Percentiles rank a stretch among this genome's conserved stretches.
These are phyloP conservation scores for Ruditapes philippinarum DNA, from an alignment of 1,140 invertebrate genomes.

Conservation along the genomic window DNA sequence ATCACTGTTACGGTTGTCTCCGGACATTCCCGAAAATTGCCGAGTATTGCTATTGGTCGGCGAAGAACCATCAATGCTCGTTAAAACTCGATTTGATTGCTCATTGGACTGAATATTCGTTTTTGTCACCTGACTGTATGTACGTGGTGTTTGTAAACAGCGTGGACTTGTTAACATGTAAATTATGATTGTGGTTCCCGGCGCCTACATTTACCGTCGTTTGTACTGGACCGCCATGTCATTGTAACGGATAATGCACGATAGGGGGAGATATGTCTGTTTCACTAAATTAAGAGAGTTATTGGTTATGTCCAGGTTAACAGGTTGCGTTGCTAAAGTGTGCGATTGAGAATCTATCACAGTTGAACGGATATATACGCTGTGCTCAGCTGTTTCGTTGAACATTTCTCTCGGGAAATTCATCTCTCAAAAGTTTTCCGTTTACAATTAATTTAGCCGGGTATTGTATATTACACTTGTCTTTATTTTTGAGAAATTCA, in stretches of 20 bases:
- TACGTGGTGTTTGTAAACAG: constrained; percentile 4
- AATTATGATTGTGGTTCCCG: background rate
- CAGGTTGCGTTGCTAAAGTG: background rate
- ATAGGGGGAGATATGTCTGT: background rate
- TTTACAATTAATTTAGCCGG: constrained; percentile 13
- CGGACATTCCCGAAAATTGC: background rate
- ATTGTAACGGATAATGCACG: background rate
- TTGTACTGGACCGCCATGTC: background rate
- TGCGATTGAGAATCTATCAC: background rate
- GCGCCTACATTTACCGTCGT: background rate
- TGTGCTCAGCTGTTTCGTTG: background rate
- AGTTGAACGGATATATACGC: background rate
- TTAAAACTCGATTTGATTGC: background rate
- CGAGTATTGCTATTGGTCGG: background rate
- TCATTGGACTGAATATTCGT: background rate
- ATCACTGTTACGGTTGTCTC: background rate
- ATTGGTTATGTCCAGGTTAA: background rate
- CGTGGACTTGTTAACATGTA: background rate
- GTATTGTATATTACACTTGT: background rate
- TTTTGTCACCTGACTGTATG: background rate
- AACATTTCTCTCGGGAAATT: constrained; percentile 15
- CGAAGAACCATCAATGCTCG: background rate
- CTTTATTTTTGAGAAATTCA: background rate
- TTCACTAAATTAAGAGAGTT: background rate
- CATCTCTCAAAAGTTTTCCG: background rate